Conservation (phyloP, 2,113 vertebrate species). For the Choloepus hoffmanni region DNA sequence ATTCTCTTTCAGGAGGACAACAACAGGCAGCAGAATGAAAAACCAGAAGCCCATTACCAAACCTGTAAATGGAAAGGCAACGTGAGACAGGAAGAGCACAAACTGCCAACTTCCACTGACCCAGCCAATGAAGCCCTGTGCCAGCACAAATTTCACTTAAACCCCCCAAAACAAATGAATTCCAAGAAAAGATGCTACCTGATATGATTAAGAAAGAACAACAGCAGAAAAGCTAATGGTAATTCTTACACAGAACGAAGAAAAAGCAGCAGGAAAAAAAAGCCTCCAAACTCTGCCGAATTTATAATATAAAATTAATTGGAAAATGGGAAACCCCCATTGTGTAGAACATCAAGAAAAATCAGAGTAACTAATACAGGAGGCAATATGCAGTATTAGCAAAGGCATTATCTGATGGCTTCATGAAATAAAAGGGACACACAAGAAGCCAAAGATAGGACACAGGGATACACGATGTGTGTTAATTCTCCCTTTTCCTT, state of each 20-base stretch:
- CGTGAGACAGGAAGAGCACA: background rate
- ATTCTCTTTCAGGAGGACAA: slow-evolving; percentile 56
- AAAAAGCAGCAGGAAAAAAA: background rate
- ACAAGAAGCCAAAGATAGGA: slow-evolving; percentile 66
- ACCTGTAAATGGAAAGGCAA: slow-evolving; percentile 37
- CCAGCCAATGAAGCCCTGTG: background rate
- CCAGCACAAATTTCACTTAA: slow-evolving; percentile 57
- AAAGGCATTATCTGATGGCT: slow-evolving; percentile 49
- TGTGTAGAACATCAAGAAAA: slow-evolving; percentile 60
- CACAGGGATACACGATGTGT: slow-evolving; percentile 33
- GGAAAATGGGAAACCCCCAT: slow-evolving; percentile 53
- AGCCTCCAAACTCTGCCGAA: slow-evolving; percentile 49
- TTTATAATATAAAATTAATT: slow-evolving; percentile 55
- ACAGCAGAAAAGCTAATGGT: slow-evolving; percentile 36
- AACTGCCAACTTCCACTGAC: slow-evolving; percentile 4
- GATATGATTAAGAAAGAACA: slow-evolving; percentile 59
- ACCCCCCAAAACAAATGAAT: slow-evolving; percentile 34
- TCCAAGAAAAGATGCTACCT: slow-evolving; percentile 58
- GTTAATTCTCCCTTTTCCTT: slow-evolving; percentile 62
- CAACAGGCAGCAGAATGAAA: background rate
- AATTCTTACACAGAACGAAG: slow-evolving; percentile 63
- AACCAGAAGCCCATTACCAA: slow-evolving; percentile 46
- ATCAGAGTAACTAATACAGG: slow-evolving; percentile 41
- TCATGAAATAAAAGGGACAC: slow-evolving; percentile 59
- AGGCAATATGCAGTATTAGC: slow-evolving; percentile 45